Evolutionary conservation across 2,113 vertebrate species (phyloP), one percentile per base, ranked within the genome.

Genomic region (Ammospiza caudacuta): DNA sequence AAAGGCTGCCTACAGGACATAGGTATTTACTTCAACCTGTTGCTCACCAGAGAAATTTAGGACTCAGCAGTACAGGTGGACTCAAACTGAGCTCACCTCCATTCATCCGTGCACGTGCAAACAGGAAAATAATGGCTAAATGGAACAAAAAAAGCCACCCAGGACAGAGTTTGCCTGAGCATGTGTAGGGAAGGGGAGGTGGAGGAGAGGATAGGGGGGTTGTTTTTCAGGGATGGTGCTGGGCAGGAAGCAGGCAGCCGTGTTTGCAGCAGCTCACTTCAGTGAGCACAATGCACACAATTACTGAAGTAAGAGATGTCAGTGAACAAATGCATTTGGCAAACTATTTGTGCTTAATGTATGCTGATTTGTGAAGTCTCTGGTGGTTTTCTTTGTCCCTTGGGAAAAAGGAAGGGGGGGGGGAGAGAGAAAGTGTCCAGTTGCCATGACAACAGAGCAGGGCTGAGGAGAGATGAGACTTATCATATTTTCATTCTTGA

Each of bases 301-400:
- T 97, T 80, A 85, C 87, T 41, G 57, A 85, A 72, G 80, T 91
- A 95, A 95, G 86, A 55, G 83, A 72, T 91, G 51, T 76, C 72
- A 70, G 94, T 70, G 92, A 94, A 95, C 33, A 17, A 96, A 93
- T 52, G 83, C 83, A 5, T 70, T 84, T 78, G 85, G 83, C 49
- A 92, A 96, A 92, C 89, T 95, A 73, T 95, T 94, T 95, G 72
- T 96, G 81, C 91, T 91, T 93, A 91, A 95, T 96, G 83, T 96
- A 74, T 97, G 86, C 69, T 15, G 78, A 86, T 96, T 94, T 94
- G 89, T 92, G 96, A 97, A 96, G 83, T 95, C 90, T 95, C 95
- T 46, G 84, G 86, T 35, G 94, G 96, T 97, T 96, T 95, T 91
- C 95, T 98, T 96, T 97, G 95, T 97, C 95, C 96, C 92, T 82